Base-by-base conservation (phyloP, 2,113 vertebrate species). In the Pluvianellus socialis region DNA sequence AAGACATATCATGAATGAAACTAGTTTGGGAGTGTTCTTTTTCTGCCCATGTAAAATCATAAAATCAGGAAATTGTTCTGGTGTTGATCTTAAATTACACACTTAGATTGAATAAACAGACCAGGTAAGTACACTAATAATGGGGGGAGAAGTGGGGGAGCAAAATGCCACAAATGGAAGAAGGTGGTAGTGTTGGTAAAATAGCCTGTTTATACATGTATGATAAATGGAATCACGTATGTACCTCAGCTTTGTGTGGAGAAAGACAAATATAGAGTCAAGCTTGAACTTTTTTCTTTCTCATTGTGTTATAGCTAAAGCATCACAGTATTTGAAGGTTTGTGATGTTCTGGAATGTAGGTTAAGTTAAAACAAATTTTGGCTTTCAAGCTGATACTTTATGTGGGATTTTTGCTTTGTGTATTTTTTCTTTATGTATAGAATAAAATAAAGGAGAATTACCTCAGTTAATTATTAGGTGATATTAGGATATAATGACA, bases 61-160 rank as follows among this genome's bases (percentile, higher is more conserved):
- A 24, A 62, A 67, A 40, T 75, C 22, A 52, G 65, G 45, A 55
- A 76, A 33, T 74, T 38, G 38, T 58, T 79, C 15, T 71, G 30
- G 38, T 82, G 14, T 90, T 70, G 28, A 32, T 61, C 22, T 59
- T 65, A 70, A 91, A 80, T 53, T 38, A 72, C 55, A 42, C 32
- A 56, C 22, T 86, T 68, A 89, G 50, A 56, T 30, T 88, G 38
- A 84, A 27, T 53, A 94, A 88, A 92, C 32, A 38, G 66, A 40
- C 40, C 90, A 95, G 96, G 91, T 96, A 97, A 95, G 96, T 95
- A 94, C 58, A 30, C 2, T 80, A 52, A 18, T 71, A 32, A 27
- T 24, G 28, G 40, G 35, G 4, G 40, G 23, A 8, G 10, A 27
- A 30, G 38, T 38, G 38, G 38, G 38, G 38, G 38, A 38, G 38